Evolutionary conservation across 2,888 invertebrate genomes (phyloP), one percentile per base, ranked within the genome.

Genomic region (Buathra laborator): DNA sequence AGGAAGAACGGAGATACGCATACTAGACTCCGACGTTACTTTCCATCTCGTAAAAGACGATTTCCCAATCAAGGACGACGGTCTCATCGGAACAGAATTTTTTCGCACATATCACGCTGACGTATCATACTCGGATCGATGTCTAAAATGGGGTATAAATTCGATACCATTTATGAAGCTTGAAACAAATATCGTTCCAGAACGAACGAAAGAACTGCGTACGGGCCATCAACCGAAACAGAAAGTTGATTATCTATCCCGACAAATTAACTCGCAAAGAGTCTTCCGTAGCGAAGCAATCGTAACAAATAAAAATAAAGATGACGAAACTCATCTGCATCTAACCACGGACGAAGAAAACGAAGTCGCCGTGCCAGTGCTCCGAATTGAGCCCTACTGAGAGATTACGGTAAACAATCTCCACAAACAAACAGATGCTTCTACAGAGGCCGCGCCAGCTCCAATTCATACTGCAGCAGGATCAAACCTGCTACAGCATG

Each of bases 281-380:
- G 46, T 86, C 19, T 19, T 1, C 19, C 19, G 0, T 19, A 1
- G 19, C 19, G 19, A 19, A 19, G 19, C 19, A 19, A 32, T 86
- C 0, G 81, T 87, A 1, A 66, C 74, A 10, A 86, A 86, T 16
- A n/a, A n/a, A n/a, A n/a, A n/a, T n/a, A 14, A 43, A 1, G 43
- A 83, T 14, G 83, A 84, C 0, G 76, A 79, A 14, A 74, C 81
- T 0, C 74, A 83, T 71, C 59, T 87, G 4, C 80, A 82, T n/a
- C 4, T 87, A 10, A 67, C 82, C 0, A 72, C 62, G 10, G 81
- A 76, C 1, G 51, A 79, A 43, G 72, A 85, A 32, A 48, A 77
- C 14, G 19, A 19, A 19, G 0, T 19, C 19, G 19, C 19, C 24
- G 24, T 24, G 24, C 51, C 74, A n/a, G 74, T 64, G 24, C 24